A percentile compares a stretch with the other conserved stretches of the same genome.
Conservation (phyloP, 2,888 invertebrate species). For the Sarcophaga subvicina region DNA sequence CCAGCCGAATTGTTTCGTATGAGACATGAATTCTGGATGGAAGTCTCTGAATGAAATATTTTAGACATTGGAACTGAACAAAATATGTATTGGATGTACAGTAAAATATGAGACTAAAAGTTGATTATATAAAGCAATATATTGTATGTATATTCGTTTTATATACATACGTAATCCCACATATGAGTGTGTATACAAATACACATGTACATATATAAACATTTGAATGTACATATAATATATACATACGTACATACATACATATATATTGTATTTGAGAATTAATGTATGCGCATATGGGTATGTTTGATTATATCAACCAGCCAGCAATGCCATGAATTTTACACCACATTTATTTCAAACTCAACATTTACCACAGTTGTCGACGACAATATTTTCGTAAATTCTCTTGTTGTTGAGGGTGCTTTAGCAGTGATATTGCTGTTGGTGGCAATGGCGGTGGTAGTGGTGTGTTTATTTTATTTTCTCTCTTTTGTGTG, state of each 20-base stretch:
- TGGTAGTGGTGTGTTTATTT: slow-evolving; percentile 12
- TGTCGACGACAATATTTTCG: slow-evolving; percentile 58
- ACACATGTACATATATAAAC: neutral
- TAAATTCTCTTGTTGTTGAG: slow-evolving; percentile 42
- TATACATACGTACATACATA: neutral
- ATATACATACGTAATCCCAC: neutral
- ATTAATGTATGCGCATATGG: neutral
- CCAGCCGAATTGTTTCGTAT: neutral
- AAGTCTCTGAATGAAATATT: neutral
- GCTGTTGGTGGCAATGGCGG: slow-evolving; percentile 27
- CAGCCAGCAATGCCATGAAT: slow-evolving; percentile 55
- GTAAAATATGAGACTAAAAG: neutral
- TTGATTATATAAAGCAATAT: neutral
- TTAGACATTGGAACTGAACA: neutral
- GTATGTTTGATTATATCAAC: slow-evolving; percentile 19
- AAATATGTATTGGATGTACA: neutral
- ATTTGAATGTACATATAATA: too few species aligned
- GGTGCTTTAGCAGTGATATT: slow-evolving; percentile 1
- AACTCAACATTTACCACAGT: slow-evolving; percentile 59
- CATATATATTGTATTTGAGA: neutral
- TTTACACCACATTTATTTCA: slow-evolving; percentile 58
- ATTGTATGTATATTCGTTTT: neutral
- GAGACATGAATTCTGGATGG: neutral
- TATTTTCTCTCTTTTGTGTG: neutral
- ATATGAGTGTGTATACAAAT: neutral